phyloP scores from a whole-genome alignment of 2,888 invertebrate genomes.

The Notocelia uddmanniana region DNA sequence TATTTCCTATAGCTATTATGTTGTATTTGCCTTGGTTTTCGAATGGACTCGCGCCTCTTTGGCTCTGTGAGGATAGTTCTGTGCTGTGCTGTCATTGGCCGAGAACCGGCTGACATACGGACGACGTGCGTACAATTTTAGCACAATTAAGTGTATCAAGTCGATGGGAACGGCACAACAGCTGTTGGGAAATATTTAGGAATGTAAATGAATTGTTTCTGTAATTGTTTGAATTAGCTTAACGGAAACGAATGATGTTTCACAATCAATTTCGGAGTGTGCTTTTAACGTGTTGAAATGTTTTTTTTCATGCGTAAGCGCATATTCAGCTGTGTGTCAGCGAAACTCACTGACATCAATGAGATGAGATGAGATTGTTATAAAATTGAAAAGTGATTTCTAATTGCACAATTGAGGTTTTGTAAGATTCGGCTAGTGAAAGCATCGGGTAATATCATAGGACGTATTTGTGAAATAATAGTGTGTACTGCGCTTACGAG shows the following conservation, averaged over 20 bases:
- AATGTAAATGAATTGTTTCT: slow-evolving; percentile 2
- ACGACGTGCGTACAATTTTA: slow-evolving; percentile 37
- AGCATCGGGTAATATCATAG: too few relatives aligned
- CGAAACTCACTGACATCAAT: too few relatives aligned
- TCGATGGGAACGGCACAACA: slow-evolving; percentile 34
- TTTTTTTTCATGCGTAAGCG: too few relatives aligned
- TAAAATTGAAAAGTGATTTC: background rate
- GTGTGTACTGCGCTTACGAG: too few relatives aligned
- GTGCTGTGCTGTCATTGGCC: slow-evolving; percentile 25
- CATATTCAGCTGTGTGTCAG: too few relatives aligned
- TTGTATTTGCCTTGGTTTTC: background rate
- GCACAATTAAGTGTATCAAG: slow-evolving; percentile 42
- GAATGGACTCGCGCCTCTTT: background rate
- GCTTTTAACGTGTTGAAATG: too few relatives aligned
- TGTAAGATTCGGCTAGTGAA: too few relatives aligned
- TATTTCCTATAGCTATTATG: background rate
- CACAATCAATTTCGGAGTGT: too few relatives aligned
- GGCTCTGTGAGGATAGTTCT: background rate
- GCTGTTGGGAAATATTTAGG: slow-evolving; percentile 29
- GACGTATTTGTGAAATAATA: background rate
- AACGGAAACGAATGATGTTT: background rate
- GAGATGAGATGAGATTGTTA: background rate
- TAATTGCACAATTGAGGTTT: too few relatives aligned
- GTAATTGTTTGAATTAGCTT: background rate
- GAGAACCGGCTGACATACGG: slow-evolving; percentile 28